These are phyloP conservation scores for Pseudomyrmex sp. DNA, from an alignment of 1,140 invertebrate species.

Conservation along the genomic window DNA sequence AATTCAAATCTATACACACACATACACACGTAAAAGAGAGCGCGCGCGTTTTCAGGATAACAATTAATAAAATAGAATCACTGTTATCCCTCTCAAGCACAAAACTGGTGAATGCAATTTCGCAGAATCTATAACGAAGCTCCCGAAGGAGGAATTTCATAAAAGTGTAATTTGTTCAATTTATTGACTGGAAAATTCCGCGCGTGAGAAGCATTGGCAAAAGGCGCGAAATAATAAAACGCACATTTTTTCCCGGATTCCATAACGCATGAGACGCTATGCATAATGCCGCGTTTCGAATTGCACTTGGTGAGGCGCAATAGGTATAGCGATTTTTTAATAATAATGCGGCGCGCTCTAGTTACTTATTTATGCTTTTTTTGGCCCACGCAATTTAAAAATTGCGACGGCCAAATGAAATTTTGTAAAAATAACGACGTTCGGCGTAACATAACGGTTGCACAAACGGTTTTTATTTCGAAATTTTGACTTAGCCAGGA, in stretches of 20 bases:
- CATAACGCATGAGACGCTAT: constrained; percentile 14
- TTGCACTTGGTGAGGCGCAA: constrained; percentile 5
- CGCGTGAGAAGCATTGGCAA: constrained; percentile 29
- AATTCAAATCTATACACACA: not conserved
- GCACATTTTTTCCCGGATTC: constrained; percentile 28
- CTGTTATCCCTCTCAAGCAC: not conserved
- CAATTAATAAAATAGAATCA: not conserved
- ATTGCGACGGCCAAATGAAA: constrained; percentile 6
- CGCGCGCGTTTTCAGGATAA: not conserved
- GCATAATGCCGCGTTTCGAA: constrained; percentile 40
- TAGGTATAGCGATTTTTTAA: constrained; percentile 22
- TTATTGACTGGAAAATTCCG: constrained; percentile 13
- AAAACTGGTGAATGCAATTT: not conserved
- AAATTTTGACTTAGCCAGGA: not conserved
- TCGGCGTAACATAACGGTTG: not conserved
- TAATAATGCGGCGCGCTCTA: not conserved
- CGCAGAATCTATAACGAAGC: not conserved
- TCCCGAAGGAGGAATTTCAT: constrained; percentile 41
- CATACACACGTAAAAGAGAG: not conserved
- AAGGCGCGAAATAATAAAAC: constrained; percentile 46
- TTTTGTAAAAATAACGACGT: not conserved
- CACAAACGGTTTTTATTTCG: not conserved
- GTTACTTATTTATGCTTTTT: constrained; percentile 32
- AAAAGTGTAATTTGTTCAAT: constrained; percentile 56
- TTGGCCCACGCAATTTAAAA: constrained; percentile 10